A percentile compares a stretch with the other conserved stretches of the same genome.
These are phyloP conservation scores for Ectemnius cavifrons DNA, from an alignment of 2,888 invertebrate species.

Conservation along the genomic window DNA sequence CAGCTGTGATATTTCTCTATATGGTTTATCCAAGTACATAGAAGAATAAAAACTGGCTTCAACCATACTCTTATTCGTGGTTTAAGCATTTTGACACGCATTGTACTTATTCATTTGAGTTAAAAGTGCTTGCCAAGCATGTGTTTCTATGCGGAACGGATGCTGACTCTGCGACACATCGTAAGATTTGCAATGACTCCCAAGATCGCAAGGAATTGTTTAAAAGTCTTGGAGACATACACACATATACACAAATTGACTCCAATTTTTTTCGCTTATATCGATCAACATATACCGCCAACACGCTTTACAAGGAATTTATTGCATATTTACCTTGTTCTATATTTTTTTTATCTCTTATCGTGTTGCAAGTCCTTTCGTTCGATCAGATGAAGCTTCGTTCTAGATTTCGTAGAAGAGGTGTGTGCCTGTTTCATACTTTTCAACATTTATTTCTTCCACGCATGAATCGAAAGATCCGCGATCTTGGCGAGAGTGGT, in stretches of 20 bases:
- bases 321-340: conserved; percentile 41
- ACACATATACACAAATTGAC: conserved; percentile 8
- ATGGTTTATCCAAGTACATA: conserved; percentile 48
- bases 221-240: not conserved
- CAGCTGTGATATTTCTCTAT: conserved; percentile 28
- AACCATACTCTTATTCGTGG: conserved; percentile 19
- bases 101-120: conserved; percentile 31
- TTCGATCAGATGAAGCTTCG: conserved; percentile 30
- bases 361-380: not conserved
- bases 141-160: conserved; percentile 25
- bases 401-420: conserved; percentile 17
- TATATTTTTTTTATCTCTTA: conserved; percentile 18
- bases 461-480: not conserved
- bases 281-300: conserved; percentile 8
- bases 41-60: conserved; percentile 18
- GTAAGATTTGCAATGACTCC: conserved; percentile 5
- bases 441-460: not conserved
- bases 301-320: conserved; percentile 38
- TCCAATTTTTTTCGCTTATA: conserved; percentile 1
- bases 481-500: not conserved
- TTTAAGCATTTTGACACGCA: conserved; percentile 36
- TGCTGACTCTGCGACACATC: conserved; percentile 16
- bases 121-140: conserved; percentile 43
- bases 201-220: conserved; percentile 3
- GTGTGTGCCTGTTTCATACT: conserved; percentile 7